Conservation (phyloP, 2,797 vertebrate genomes). For the Lepilemur septentrionalis region DNA sequence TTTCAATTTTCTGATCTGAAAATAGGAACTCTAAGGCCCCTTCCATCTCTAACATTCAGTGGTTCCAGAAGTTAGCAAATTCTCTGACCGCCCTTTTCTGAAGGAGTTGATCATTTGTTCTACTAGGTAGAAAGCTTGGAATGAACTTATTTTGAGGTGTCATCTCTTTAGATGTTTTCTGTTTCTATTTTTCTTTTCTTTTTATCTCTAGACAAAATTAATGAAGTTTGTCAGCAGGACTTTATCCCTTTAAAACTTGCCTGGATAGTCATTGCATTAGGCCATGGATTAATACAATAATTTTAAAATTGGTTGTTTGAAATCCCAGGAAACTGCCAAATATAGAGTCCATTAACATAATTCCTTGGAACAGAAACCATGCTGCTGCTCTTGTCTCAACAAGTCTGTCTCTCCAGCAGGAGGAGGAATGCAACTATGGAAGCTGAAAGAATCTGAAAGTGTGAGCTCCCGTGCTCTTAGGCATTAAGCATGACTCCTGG, state of each 20-base stretch:
- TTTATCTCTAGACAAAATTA: slow-evolving; percentile 26
- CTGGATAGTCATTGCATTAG: neutral
- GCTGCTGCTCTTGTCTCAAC: neutral
- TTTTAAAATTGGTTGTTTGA: slow-evolving; percentile 21
- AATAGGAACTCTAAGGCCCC: neutral
- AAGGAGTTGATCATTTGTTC: neutral
- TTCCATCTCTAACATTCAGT: neutral
- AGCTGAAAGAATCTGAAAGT: slow-evolving; percentile 28
- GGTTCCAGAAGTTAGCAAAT: neutral
- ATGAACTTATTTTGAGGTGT: neutral
- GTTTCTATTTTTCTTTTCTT: neutral
- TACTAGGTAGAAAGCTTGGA: neutral
- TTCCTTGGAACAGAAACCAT: neutral
- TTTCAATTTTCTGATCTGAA: neutral
- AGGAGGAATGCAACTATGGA: neutral
- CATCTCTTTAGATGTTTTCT: neutral
- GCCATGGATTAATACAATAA: neutral
- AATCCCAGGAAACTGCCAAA: neutral
- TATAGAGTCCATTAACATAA: slow-evolving; percentile 2
- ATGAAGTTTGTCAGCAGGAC: neutral
- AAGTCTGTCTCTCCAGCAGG: neutral
- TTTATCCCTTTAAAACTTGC: neutral
- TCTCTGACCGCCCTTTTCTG: neutral
- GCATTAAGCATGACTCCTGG: neutral
- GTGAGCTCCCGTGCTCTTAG: neutral